Evolutionary conservation across 2,113 vertebrate species (phyloP).

Genomic region (Stigmatopora argus): DNA sequence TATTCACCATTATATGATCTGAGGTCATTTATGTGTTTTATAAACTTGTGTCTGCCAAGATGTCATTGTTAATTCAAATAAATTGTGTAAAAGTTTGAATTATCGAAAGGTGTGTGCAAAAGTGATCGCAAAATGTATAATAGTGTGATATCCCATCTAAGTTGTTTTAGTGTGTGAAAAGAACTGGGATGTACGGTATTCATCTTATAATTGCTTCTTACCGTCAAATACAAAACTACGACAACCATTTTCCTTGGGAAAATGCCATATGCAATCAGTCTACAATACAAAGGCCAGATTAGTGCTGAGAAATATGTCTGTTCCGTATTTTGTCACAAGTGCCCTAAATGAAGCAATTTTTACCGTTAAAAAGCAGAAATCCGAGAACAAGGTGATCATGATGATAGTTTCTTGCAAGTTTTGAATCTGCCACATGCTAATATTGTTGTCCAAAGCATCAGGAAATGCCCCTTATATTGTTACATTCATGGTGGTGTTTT

Average conservation of each 20-base stretch:
- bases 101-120: constrained; percentile 2
- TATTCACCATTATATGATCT: background rate
- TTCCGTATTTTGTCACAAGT: constrained; percentile 67
- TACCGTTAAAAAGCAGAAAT: constrained; percentile 14
- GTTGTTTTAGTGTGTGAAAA: constrained; percentile 23
- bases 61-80: background rate
- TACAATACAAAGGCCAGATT: constrained; percentile 36
- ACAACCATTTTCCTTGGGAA: constrained; percentile 27
- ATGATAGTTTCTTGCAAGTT: constrained; percentile 42
- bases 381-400: background rate
- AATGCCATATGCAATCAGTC: constrained; percentile 18
- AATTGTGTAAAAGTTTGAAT: background rate
- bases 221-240: constrained; percentile 12
- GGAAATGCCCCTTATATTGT: constrained; percentile 5
- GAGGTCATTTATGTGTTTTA: background rate
- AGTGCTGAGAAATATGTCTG: constrained; percentile 42
- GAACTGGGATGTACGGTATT: constrained; percentile 34
- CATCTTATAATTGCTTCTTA: constrained; percentile 31
- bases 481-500: constrained; percentile 20
- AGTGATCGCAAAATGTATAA: background rate
- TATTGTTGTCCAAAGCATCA: constrained; percentile 26
- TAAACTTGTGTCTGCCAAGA: background rate
- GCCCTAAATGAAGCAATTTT: constrained; percentile 58
- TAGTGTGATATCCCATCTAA: background rate
- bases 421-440: constrained; percentile 11